Conservation (phyloP, 1,140 invertebrate genomes). For the Sarcophaga peregrina region DNA sequence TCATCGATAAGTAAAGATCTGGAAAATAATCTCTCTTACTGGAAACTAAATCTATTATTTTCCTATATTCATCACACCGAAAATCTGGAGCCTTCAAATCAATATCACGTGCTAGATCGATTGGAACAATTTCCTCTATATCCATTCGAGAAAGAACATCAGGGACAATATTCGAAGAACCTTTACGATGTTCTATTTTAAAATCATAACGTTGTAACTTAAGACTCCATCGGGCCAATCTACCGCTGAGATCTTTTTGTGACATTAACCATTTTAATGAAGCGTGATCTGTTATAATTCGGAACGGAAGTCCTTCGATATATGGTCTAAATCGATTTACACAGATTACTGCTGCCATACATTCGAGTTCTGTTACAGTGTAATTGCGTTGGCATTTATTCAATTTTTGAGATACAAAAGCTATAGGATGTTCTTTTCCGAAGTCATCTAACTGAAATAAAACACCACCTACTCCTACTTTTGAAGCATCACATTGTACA, state of each 20-base stretch:
- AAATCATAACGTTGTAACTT: constrained; percentile 52
- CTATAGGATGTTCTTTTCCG: constrained; percentile 44
- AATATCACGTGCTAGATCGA: not conserved
- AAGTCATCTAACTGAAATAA: constrained; percentile 57
- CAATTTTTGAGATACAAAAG: constrained; percentile 45
- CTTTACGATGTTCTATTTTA: constrained; percentile 63
- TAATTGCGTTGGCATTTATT: constrained; percentile 47
- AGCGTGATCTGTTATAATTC: too few relatives aligned
- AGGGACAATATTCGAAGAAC: constrained; percentile 57
- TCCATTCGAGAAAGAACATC: constrained; percentile 55
- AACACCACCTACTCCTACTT: constrained; percentile 47
- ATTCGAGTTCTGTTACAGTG: constrained; percentile 64
- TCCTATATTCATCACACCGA: not conserved
- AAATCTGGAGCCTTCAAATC: not conserved
- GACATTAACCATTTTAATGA: too few relatives aligned
- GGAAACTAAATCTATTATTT: not conserved
- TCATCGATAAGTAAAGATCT: too few relatives aligned
- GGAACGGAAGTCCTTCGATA: too few relatives aligned
- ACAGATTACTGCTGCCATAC: constrained; percentile 65
- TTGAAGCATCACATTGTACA: constrained; percentile 45
- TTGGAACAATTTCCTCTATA: not conserved
- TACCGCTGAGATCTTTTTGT: too few relatives aligned
- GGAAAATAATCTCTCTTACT: not conserved
- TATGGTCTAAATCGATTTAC: constrained; percentile 67
- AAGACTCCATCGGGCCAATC: constrained; percentile 58